Conservation (phyloP, 2,797 vertebrate genomes). For the Crenichthys baileyi region DNA sequence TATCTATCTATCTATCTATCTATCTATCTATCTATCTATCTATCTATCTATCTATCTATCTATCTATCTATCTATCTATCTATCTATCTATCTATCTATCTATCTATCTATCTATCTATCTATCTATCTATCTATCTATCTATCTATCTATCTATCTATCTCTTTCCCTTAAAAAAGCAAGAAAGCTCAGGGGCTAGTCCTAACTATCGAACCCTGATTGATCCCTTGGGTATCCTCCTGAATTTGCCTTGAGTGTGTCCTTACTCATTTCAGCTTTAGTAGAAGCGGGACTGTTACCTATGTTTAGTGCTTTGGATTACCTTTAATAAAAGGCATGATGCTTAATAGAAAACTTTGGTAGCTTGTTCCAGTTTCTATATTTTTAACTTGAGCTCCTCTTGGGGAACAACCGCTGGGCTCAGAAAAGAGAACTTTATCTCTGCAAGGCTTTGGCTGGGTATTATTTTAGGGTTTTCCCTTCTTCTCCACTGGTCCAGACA, state of each 20-base stretch:
- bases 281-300: constrained; percentile 18
- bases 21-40: no score
- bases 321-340: constrained; percentile 6
- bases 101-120: no score
- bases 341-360: constrained; percentile 25
- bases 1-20: no score
- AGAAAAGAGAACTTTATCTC: constrained; percentile 48
- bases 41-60: no score
- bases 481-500: constrained; percentile 67
- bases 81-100: no score
- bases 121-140: no score
- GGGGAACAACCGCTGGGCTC: constrained; percentile 50
- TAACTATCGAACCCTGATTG: constrained; percentile 48
- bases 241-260: constrained; percentile 26
- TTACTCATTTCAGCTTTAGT: constrained; percentile 31
- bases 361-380: constrained; percentile 31
- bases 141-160: no score
- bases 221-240: constrained; percentile 17
- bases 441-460: constrained; percentile 31
- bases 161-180: constrained; percentile 18
- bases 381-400: constrained; percentile 35
- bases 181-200: constrained; percentile 41
- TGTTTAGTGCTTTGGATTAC: constrained; percentile 23
- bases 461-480: constrained; percentile 58
- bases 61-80: no score